Conservation (phyloP, 2,797 vertebrate species). For the Peromyscus eremicus region DNA sequence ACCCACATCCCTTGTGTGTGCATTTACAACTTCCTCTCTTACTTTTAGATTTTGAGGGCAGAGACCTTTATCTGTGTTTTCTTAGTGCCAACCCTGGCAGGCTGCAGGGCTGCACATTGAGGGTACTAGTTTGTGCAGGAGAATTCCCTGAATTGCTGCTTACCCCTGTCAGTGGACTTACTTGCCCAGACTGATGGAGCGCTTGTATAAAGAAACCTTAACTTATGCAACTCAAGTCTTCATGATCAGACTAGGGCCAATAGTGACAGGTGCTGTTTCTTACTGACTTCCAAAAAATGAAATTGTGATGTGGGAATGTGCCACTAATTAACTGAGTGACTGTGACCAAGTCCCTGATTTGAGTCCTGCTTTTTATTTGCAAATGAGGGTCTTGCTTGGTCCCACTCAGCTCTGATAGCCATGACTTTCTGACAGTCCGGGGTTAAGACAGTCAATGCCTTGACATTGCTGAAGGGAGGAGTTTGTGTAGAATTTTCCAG, state of each 20-base stretch:
- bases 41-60: not conserved
- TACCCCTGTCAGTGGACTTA: not conserved
- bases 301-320: not conserved
- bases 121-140: not conserved
- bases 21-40: not conserved
- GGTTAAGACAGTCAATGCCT: not conserved
- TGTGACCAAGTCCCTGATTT: not conserved
- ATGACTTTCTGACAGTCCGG: not conserved
- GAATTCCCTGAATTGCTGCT: not conserved
- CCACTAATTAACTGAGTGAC: rapidly evolving
- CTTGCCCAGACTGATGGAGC: not conserved
- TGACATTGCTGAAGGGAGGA: not conserved
- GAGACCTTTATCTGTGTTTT: not conserved
- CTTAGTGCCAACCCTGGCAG: not conserved
- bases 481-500: not conserved
- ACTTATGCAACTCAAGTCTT: not conserved
- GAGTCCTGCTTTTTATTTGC: not conserved
- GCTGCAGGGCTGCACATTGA: not conserved
- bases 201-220: not conserved
- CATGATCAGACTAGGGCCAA: not conserved
- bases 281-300: not conserved
- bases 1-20: rapidly evolving
- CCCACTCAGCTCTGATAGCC: not conserved
- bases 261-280: not conserved
- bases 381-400: not conserved